Base-by-base conservation (phyloP, 2,113 vertebrate genomes). In the Amphiprion percula region DNA sequence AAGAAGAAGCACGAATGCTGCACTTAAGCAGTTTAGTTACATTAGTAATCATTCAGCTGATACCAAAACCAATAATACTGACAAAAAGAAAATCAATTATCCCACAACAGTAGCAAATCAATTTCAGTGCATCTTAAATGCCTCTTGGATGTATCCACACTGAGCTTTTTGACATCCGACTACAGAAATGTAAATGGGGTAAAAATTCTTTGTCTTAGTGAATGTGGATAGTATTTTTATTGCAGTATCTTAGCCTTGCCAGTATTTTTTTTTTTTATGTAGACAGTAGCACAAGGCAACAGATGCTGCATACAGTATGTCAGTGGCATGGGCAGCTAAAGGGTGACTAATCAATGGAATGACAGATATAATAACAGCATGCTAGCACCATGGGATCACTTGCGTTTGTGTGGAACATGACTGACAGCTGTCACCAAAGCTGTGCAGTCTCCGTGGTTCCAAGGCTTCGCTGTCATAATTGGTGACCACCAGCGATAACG, bases 361-460 rank as follows among this genome's bases (percentile, higher is more conserved):
- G 54, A 69, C 70, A 53, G 67, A 77, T 41, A 33, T 47, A 68
- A 68, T 10, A 10, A 49, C 58, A 63, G 49, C 17, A 62, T 61
- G 17, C 26, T 52, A 28, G 50, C 26, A 61, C 47, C n/a, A 56
- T 21, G 60, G 49, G 26, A 67, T 67, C 63, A 8, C 30, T 49
- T 41, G 23, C 68, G 65, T 70, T 26, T 64, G 16, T 30, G 64
- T 61, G 52, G 41, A 17, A 24, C 16, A 14, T 65, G 63, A 73
- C 10, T 76, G 78, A 74, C 77, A 77, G 19, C 62, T 73, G 50
- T 75, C 64, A 37, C 33, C n/a, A 15, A 50, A 69, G 50, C 30
- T 8, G 61, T 28, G 54, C 52, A 28, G 0, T 23, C 56, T 54
- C 4, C 1, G 67, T 21, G 11, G 55, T 65, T 59, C 60, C 52